Conservation (phyloP, 1,140 invertebrate genomes). For the Samia ricini region DNA sequence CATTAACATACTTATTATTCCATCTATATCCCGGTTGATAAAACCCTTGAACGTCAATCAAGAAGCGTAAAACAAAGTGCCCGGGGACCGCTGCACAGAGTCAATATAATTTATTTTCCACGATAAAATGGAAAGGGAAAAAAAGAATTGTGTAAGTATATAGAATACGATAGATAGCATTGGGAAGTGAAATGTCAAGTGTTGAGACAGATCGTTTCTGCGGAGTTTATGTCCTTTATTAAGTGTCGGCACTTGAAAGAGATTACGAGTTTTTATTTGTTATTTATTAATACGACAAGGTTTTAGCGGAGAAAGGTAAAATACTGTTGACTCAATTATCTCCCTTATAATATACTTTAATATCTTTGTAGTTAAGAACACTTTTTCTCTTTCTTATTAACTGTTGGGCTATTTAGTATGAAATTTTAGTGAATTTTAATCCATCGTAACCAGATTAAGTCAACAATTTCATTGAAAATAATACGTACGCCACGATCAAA, state of each 20-base stretch:
- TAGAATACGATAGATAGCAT: conserved; percentile 4
- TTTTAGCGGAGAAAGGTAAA: neutral
- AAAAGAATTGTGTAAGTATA: neutral
- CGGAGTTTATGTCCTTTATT: neutral
- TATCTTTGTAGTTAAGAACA: too few species aligned
- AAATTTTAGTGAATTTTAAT: too few species aligned
- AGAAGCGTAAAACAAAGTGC: neutral
- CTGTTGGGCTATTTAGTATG: too few species aligned
- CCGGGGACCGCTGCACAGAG: neutral
- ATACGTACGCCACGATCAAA: too few species aligned
- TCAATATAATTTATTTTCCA: conserved; percentile 9
- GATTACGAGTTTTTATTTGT: neutral
- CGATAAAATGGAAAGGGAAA: neutral
- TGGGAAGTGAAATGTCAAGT: conserved; percentile 11
- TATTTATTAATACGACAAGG: neutral
- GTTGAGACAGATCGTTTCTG: conserved; percentile 4
- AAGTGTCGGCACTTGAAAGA: neutral
- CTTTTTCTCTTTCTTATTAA: too few species aligned
- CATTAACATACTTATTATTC: too few species aligned
- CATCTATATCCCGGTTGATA: too few species aligned
- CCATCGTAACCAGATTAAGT: too few species aligned
- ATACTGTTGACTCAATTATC: too few species aligned
- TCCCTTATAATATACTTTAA: too few species aligned
- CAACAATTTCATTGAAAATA: too few species aligned
- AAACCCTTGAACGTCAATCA: neutral